Conservation (phyloP, 2,797 vertebrate species). For the Leucoraja ocellata region DNA sequence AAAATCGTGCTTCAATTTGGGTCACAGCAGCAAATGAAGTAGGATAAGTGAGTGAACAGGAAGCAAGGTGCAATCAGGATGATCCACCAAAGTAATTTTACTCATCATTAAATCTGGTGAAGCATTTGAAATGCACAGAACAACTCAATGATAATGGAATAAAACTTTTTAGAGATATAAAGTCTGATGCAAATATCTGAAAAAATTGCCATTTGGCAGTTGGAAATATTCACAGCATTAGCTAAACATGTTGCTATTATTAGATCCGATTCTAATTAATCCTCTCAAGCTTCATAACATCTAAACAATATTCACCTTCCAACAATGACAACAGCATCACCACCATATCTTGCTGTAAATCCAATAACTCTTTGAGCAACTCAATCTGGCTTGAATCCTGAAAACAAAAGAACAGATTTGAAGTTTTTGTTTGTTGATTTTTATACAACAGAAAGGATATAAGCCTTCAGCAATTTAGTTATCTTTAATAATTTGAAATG, state of each 20-base stretch:
- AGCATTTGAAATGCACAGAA: neutral
- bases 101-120: neutral
- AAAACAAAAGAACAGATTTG: constrained; percentile 47
- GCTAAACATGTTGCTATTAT: neutral
- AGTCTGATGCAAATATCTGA: neutral
- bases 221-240: neutral
- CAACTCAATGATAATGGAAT: neutral
- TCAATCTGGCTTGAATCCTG: constrained; percentile 98
- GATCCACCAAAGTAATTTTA: neutral
- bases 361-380: constrained; percentile 90
- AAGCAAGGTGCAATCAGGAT: neutral
- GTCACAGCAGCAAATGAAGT: neutral
- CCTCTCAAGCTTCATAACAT: neutral
- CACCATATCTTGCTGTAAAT: constrained; percentile 97
- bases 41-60: neutral
- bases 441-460: neutral
- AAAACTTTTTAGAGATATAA: neutral
- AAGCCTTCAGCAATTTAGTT: constrained; percentile 1
- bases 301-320: constrained; percentile 70
- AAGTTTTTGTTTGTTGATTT: constrained; percentile 38
- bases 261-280: neutral
- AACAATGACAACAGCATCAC: constrained; percentile 97
- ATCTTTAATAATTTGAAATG: constrained; percentile 44
- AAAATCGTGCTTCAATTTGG: neutral
- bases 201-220: neutral